Base-by-base conservation (phyloP, 2,797 vertebrate genomes). In the Channa striata region DNA sequence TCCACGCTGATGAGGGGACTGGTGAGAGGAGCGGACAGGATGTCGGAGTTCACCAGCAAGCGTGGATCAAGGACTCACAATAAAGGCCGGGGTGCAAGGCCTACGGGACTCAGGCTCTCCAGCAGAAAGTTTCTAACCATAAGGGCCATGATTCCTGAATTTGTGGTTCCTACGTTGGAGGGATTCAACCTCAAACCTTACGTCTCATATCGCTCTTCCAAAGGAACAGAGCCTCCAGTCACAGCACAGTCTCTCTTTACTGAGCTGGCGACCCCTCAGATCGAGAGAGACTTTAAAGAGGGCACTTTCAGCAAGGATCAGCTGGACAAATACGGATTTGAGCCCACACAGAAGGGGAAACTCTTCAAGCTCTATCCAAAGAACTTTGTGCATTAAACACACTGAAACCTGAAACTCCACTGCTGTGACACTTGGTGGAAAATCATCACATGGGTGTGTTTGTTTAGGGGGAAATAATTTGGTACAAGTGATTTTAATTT, bases 331-430 rank as follows among this genome's bases (percentile, higher is more conserved):
- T 99, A 99, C 4, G 97, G 98, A 68, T 96, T 96, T 51, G 95
- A 99, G 68, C 91, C 95, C 19, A 93, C 91, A 0, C 97, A 99
- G 84, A 94, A 97, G 0, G 95, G 94, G n/a, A 98, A 96, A 74
- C 94, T 99, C 43, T 97, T 98, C 88, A 94, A 95, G 84, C 91
- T 99, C 19, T 96, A 95, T 79, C 97, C 98, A 46, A 99, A 96
- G 88, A 99, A 98, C 91, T 97, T 93, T 50, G 89, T 94, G 56
- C 95, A 95, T 53, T 99, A 93, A 89, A 30, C 13, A 49, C 20
- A 6, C 0, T 25, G 9, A 71, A 36, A 43, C n/a, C 49, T 70
- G 14, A 48, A 50, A 52, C 49, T 2, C 23, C 42, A 39, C 36
- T 39, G n/a, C n/a, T 36, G 13, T 11, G 23, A 66, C 17, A 17